Evolutionary conservation across 2,113 vertebrate genomes (phyloP).

Genomic region (Lepisosteus oculatus): DNA sequence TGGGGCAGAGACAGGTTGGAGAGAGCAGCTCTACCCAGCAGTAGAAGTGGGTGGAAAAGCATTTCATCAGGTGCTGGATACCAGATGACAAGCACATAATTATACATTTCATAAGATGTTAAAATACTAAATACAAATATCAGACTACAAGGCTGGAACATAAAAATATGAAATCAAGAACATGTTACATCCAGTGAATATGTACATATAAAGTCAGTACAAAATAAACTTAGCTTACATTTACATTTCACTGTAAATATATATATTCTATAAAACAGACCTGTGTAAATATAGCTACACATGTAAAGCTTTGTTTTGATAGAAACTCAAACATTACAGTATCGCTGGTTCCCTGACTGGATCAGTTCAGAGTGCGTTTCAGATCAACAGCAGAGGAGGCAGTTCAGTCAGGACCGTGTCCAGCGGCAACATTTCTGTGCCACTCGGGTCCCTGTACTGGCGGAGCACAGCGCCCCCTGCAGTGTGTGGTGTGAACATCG

Average conservation of each 20-base stretch:
- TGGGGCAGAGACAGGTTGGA: too few relatives aligned
- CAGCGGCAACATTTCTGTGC: conserved; percentile 25
- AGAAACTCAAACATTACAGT: conserved; percentile 67
- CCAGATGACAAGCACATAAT: conserved; percentile 34
- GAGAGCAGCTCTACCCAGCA: too few relatives aligned
- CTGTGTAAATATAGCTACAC: conserved; percentile 69
- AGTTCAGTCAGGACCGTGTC: conserved; percentile 15
- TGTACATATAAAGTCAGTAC: conserved; percentile 78
- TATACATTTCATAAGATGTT: conserved; percentile 32
- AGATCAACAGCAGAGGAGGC: conserved; percentile 50
- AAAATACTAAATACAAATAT: conserved; percentile 29
- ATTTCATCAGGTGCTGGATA: conserved; percentile 30
- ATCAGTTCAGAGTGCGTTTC: conserved; percentile 72
- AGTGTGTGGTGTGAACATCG: conserved; percentile 60
- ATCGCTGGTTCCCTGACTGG: conserved; percentile 83
- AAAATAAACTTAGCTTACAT: conserved; percentile 82
- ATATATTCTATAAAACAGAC: conserved; percentile 47
- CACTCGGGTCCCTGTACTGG: conserved; percentile 26
- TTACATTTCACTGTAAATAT: conserved; percentile 71
- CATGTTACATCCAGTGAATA: conserved; percentile 55
- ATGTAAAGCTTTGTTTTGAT: conserved; percentile 85
- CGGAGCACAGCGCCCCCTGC: conserved; percentile 19
- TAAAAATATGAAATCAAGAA: conserved; percentile 34
- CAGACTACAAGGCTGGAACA: conserved; percentile 31
- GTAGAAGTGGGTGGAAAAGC: background rate